Evolutionary conservation across 2,797 vertebrate genomes (phyloP), one percentile per base, ranked within the genome.

Genomic region (Luscinia luscinia): DNA sequence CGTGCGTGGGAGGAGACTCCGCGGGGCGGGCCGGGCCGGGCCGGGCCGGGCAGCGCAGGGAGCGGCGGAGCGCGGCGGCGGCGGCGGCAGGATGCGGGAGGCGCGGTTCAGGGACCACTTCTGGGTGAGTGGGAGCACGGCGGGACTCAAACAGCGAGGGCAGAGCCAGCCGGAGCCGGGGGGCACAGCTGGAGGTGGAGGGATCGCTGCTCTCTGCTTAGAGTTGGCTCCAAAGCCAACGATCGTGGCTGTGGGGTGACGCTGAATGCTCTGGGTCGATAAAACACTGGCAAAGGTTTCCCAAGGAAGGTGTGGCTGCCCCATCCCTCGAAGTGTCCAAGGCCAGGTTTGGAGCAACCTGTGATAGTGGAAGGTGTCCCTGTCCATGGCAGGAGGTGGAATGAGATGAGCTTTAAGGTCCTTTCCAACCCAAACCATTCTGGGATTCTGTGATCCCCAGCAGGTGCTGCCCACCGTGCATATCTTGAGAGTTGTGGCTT

Each of bases 71-170:
- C 11, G 24, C 11, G 17, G 76, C 24, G 26, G 43, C 4, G 16
- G 55, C 15, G 1, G 77, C 49, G 4, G 74, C 69, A 91, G 58
- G 38, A 98, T 98, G 98, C 95, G 78, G 72, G 89, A 97, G 74
- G 85, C 92, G 0, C 82, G 94, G 51, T 98, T 98, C 95, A 97
- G 96, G 87, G 95, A 88, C 51, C 92, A 97, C 96, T 98, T 98
- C 38, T 98, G 98, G 97, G 98, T 98, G 87, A 98, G 97, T 2
- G 5, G 41, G 61, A n/a, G 15, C 21, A 4, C 5, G 8, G 36
- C 24, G 48, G 48, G 36, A 12, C 6, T 2, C 24, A 45, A 43
- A 12, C 9, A 57, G 5, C 3, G 7, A 9, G 40, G 34, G 1
- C 9, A n/a, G 20, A 70, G 8, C n/a, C 34, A 14, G 21, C 34